Conservation (phyloP, 2,797 vertebrate species). For the Diceros bicornis region DNA sequence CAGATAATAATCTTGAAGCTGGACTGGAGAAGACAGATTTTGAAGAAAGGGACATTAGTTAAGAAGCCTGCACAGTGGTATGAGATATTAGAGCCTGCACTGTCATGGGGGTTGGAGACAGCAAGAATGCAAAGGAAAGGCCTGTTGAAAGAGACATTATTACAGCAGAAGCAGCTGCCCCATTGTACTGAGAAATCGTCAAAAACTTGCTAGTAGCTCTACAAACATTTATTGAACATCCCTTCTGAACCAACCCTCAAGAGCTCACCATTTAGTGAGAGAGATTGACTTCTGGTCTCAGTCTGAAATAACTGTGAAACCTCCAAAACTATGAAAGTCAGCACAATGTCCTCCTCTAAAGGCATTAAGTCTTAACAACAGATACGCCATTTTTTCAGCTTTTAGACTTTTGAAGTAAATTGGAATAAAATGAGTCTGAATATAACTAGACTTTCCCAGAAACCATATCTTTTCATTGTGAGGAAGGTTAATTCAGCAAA, state of each 20-base stretch:
- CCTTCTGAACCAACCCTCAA: not conserved
- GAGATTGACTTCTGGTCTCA: not conserved
- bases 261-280: not conserved
- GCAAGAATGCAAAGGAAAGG: not conserved
- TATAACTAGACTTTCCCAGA: not conserved
- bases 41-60: not conserved
- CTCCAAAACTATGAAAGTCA: conserved; percentile 42
- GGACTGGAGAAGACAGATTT: not conserved
- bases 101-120: not conserved
- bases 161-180: not conserved
- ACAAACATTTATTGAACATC: not conserved
- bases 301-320: not conserved
- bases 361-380: not conserved
- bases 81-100: not conserved
- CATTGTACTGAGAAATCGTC: not conserved
- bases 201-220: not conserved
- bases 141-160: not conserved
- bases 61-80: not conserved
- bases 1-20: not conserved
- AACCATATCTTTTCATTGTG: not conserved
- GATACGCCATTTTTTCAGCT: not conserved
- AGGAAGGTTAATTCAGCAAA: not conserved
- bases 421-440: not conserved
- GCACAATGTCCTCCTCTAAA: not conserved
- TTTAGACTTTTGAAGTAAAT: not conserved